These are phyloP conservation scores for Tupaia chinensis DNA, from an alignment of 2,113 vertebrate species.

Conservation along the genomic window DNA sequence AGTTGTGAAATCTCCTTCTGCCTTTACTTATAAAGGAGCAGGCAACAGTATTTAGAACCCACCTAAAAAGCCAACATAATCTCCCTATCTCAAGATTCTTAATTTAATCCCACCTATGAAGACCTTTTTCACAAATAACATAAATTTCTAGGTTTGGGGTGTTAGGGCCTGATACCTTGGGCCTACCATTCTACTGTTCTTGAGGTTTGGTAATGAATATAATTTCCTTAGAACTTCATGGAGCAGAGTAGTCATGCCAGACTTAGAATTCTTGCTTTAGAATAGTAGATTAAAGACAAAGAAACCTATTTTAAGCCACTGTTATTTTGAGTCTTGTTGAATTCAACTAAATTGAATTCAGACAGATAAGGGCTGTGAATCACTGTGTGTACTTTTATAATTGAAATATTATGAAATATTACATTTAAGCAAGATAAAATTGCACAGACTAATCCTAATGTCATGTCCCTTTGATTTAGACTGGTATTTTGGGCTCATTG, in stretches of 20 bases:
- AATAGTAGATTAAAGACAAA: conserved; percentile 14
- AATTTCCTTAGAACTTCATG: not conserved
- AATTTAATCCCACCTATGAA: not conserved
- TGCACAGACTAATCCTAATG: not conserved
- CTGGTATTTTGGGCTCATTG: not conserved
- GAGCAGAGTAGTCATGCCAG: not conserved
- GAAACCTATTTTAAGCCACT: not conserved
- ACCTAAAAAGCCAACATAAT: not conserved
- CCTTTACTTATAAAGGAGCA: not conserved
- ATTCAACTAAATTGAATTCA: not conserved
- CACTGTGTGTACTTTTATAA: not conserved
- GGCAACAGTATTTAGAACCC: not conserved
- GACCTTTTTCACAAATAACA: not conserved
- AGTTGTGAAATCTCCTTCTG: not conserved
- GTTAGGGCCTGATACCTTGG: not conserved
- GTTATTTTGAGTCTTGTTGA: not conserved
- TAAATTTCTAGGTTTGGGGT: not conserved
- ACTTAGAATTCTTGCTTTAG: not conserved
- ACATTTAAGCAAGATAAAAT: not conserved
- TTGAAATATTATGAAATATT: not conserved
- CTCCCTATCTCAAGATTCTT: not conserved
- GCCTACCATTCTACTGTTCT: no score
- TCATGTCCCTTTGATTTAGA: not conserved
- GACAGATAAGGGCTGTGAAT: not conserved
- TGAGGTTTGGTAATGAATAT: no score